Evolutionary conservation across 2,113 vertebrate species (phyloP), one percentile per base, ranked within the genome.

Genomic region (Octodon degus): DNA sequence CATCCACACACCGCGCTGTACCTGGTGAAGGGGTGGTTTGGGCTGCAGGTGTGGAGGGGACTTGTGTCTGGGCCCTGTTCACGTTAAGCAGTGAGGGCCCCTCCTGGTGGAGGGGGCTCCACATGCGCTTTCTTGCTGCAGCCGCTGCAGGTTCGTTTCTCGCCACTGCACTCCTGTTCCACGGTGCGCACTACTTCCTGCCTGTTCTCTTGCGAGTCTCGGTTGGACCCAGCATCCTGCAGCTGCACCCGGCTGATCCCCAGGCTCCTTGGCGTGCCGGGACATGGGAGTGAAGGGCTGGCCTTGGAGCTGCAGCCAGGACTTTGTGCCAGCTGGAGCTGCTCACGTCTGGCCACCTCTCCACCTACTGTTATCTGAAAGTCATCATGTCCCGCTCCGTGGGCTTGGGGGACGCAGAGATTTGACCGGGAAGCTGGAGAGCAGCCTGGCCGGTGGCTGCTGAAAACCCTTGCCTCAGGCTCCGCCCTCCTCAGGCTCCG

Each of bases 111-210:
- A 76, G 20, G 65, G 82, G 32, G 32, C 47, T 10, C 53, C 34
- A 7, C 50, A 5, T 6, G 17, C 32, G n/a, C 32, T 8, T n/a
- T 34, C 0, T 30, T 11, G 24, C 6, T 2, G 16, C 32, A n/a
- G 67, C 67, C 32, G 6, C 32, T 70, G 67, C 7, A 34, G 14
- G 32, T 70, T 34, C 16, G 34, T 1, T 10, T 65, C 62, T n/a
- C 43, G 63, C 32, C 13, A n/a, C 62, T 68, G 60, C 55, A 70
- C 53, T 40, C 5, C 1, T 22, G 34, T 76, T 77, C 89, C 58
- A 24, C 40, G 74, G 84, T 80, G 30, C 30, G 81, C 30, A 1
- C 40, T 72, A 7, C 60, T 95, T 79, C 43, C 89, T 65, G 67
- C 67, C 32, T 1, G 12, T 30, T 10, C 13, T n/a, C 34, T 7